Conservation (phyloP, 1,140 invertebrate genomes). For the Drosophila rhopaloa region DNA sequence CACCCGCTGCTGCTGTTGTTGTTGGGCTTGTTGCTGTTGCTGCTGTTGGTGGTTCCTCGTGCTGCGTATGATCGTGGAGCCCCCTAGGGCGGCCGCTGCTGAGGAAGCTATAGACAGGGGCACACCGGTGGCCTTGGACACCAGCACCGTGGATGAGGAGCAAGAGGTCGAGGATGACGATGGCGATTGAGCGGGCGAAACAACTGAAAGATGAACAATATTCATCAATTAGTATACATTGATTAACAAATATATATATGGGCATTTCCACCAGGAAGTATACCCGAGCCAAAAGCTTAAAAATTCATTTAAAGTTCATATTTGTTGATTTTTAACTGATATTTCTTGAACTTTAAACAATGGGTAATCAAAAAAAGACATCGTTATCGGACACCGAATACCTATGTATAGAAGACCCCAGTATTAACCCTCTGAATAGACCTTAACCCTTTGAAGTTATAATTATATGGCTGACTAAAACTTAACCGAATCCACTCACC, state of each 20-base stretch:
- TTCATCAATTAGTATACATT: no score
- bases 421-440: neutral
- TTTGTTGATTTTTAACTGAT: no score
- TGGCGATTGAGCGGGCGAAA: constrained; percentile 77
- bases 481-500: constrained; percentile 18
- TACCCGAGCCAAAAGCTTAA: no score
- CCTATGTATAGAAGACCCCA: no score
- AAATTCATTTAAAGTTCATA: no score
- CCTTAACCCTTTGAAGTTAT: neutral
- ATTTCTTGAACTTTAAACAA: no score
- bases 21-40: constrained; percentile 40
- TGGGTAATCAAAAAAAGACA: no score
- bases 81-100: constrained; percentile 61
- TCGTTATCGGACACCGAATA: no score
- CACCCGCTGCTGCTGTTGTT: constrained; percentile 46
- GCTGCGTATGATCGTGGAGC: constrained; percentile 77
- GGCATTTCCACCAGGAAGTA: no score
- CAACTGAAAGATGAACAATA: constrained; percentile 28
- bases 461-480: no score
- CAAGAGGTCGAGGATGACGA: constrained; percentile 80
- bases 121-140: constrained; percentile 75
- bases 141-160: constrained; percentile 80
- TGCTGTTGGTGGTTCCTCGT: constrained; percentile 73
- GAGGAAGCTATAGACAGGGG: constrained; percentile 76
- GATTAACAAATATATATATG: no score